Conservation (phyloP, 2,888 invertebrate species). For the Meiosimyza platycephala region DNA sequence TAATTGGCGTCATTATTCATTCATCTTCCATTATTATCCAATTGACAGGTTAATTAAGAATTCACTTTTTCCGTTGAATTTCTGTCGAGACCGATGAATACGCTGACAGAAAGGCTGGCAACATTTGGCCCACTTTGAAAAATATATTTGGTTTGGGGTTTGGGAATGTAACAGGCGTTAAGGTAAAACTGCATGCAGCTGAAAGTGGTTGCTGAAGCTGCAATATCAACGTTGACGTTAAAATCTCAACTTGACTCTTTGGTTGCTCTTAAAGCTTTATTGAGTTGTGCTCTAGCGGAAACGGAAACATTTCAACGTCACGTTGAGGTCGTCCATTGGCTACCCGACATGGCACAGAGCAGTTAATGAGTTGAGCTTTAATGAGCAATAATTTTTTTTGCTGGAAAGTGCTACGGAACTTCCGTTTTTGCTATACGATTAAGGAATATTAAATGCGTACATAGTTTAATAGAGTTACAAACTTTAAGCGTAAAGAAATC, state of each 20-base stretch:
- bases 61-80: conserved; percentile 38
- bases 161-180: too few species aligned
- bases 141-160: too few species aligned
- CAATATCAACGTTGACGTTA: not conserved
- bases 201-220: not conserved
- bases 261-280: not conserved
- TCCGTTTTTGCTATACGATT: too few species aligned
- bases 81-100: not conserved
- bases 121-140: not conserved
- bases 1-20: conserved; percentile 59
- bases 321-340: conserved; percentile 5
- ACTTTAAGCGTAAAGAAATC: too few species aligned
- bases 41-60: conserved; percentile 60
- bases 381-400: conserved; percentile 25
- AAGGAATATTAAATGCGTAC: too few species aligned
- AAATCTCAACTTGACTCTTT: not conserved
- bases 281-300: conserved; percentile 1
- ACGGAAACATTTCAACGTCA: conserved; percentile 27
- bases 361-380: conserved; percentile 2
- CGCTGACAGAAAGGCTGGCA: not conserved
- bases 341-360: not conserved
- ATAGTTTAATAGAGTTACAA: too few species aligned
- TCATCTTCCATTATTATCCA: conserved; percentile 57
- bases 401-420: not conserved
- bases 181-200: too few species aligned